Percentiles rank a stretch among this genome's conserved stretches.
Conservation (phyloP, 2,797 vertebrate genomes). For the Falco columbarius region DNA sequence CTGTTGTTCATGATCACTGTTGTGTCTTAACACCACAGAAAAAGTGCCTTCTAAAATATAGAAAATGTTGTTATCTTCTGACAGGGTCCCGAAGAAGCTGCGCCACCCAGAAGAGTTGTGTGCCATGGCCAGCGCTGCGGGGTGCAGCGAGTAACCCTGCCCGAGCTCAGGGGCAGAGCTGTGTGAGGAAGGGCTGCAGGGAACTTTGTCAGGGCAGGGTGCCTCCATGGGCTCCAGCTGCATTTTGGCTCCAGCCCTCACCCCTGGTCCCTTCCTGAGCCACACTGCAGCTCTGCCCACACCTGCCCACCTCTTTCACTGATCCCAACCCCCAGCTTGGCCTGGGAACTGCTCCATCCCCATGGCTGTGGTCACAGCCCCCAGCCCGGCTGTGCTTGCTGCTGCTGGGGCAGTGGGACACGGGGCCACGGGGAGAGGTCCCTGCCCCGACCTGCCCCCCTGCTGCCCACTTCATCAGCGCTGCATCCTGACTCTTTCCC, state of each 20-base stretch:
- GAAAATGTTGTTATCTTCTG: not conserved
- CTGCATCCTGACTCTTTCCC: not conserved
- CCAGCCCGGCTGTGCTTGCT: accelerated
- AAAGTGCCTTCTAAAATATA: not conserved
- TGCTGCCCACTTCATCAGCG: accelerated
- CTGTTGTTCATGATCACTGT: not conserved
- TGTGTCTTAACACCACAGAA: not conserved
- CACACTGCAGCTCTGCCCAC: not conserved
- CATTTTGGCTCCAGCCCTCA: not conserved
- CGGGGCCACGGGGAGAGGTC: not conserved
- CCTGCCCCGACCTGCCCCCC: not conserved
- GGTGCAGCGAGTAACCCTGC: not conserved
- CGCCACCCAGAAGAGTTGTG: not conserved
- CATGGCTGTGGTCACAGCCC: too few species aligned
- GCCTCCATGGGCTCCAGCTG: accelerated
- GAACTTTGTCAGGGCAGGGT: not conserved
- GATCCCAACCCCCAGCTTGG: not conserved
- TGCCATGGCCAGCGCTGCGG: not conserved
- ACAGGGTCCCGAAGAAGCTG: not conserved
- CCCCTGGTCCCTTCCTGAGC: accelerated
- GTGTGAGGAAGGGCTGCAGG: not conserved
- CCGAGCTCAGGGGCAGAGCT: not conserved
- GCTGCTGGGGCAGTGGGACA: not conserved
- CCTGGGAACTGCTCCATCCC: accelerated
- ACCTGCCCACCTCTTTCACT: not conserved